Base-by-base conservation (phyloP, 64 coral and sea anemone species). In the Dendrophyllia cribrosa region DNA sequence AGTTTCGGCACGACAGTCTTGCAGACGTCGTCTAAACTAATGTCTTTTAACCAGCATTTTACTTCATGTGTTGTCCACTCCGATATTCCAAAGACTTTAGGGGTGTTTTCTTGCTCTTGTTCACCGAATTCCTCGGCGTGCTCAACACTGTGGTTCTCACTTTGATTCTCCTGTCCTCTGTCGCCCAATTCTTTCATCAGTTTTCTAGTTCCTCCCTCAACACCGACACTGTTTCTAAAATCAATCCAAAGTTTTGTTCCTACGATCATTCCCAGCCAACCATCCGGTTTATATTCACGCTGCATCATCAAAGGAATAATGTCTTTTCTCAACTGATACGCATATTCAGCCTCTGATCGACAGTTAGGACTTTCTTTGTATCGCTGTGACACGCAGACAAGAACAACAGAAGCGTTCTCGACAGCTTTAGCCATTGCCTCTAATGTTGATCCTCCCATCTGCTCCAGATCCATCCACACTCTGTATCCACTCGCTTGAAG, bases 351-450 rank as follows among this genome's bases (percentile, higher is more conserved):
- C 74, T 92, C 90, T 92, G 91, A 93, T 79, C 91, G 77, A 70
- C 91, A 93, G 91, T 93, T 93, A 1, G 91, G 84, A 88, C 91
- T 93, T 68, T 93, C 74, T 52, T 93, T 93, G 66, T 93, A 93
- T 59, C 59, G 76, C 74, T 93, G 64, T 7, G 91, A 93, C 20
- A 93, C 51, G 56, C 91, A 87, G 14, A 93, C 75, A 48, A 93
- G 12, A 66, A 93, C 84, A 22, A 93, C 91, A 50, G 91, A 84
- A 5, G 91, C 76, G 14, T 93, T 72, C 53, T 93, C 91, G 3
- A 93, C 91, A 2, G 91, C 91, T 22, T 73, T 79, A 20, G 91
- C 91, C 91, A 93, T 93, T 47, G 91, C 43, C 53, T 93, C 91
- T 5, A 93, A 59, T 19, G 91, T 93, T 19, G 91, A 93, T 16